These are phyloP conservation scores for Monochamus saltuarius DNA, from an alignment of 1,140 invertebrate species.

Conservation along the genomic window DNA sequence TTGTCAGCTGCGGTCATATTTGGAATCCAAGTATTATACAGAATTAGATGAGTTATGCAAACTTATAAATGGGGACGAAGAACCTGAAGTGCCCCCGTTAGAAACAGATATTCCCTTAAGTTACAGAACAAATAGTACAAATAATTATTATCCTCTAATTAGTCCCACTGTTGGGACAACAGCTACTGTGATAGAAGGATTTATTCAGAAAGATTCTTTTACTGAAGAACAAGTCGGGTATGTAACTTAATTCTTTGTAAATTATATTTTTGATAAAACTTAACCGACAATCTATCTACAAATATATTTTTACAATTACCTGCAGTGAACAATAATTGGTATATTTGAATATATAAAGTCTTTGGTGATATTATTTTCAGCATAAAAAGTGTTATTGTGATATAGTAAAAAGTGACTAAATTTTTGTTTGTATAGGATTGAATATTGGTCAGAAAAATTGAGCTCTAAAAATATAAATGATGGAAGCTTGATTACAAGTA, in stretches of 20 bases:
- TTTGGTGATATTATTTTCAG: constrained; percentile 2
- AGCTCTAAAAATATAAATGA: not conserved
- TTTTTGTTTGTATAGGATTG: too few relatives aligned
- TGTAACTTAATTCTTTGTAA: not conserved
- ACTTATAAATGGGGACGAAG: constrained; percentile 8
- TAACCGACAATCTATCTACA: too few relatives aligned
- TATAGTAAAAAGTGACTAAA: too few relatives aligned
- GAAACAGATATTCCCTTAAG: constrained; percentile 42
- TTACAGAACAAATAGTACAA: constrained; percentile 33
- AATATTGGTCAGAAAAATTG: not conserved
- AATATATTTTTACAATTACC: constrained; percentile 2
- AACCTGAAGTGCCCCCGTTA: constrained; percentile 36
- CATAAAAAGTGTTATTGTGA: not conserved
- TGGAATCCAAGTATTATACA: constrained; percentile 31
- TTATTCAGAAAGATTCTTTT: constrained; percentile 32
- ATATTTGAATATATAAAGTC: too few relatives aligned
- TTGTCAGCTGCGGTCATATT: constrained; percentile 33
- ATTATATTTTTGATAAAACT: too few relatives aligned
- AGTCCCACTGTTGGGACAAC: constrained; percentile 29
- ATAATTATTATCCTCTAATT: not conserved
- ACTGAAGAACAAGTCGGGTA: constrained; percentile 33
- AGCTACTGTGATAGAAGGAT: constrained; percentile 43
- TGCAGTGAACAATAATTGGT: too few relatives aligned
- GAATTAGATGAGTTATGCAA: constrained; percentile 32
- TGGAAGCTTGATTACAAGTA: not conserved